These are phyloP conservation scores for Penaeus indicus DNA, from an alignment of 1,140 invertebrate genomes.

Conservation along the genomic window DNA sequence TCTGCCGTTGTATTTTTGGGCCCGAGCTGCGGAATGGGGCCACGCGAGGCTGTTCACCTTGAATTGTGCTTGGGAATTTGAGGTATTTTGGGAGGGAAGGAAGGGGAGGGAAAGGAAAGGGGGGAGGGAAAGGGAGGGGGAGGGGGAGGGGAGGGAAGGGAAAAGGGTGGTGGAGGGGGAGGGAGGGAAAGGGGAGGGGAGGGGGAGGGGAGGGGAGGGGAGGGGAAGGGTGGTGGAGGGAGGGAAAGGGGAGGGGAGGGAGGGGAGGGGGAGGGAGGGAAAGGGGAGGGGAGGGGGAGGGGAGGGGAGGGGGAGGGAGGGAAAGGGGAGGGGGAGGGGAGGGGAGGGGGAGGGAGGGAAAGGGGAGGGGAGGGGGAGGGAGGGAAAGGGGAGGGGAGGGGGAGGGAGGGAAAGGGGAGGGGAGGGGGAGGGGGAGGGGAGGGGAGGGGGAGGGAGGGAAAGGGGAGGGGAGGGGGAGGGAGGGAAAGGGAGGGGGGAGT, in stretches of 20 bases:
- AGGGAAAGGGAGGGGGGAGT: not conserved
- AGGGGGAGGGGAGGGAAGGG: not conserved
- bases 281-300: not conserved
- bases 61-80: too few relatives aligned
- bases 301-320: not conserved
- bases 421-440: not conserved
- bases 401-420: not conserved
- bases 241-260: not conserved
- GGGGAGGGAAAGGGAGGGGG: not conserved
- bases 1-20: too few relatives aligned
- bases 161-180: not conserved
- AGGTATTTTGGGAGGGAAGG: not conserved
- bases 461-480: not conserved
- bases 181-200: not conserved
- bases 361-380: not conserved
- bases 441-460: not conserved
- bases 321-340: not conserved
- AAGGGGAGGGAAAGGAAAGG: not conserved
- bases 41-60: too few relatives aligned
- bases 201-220: not conserved
- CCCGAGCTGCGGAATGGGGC: too few relatives aligned
- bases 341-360: not conserved
- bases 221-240: not conserved
- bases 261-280: not conserved
- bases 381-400: not conserved